A percentile compares a stretch with the other conserved stretches of the same genome.
Conservation (phyloP, 2,113 vertebrate species). For the Plectropomus leopardus region DNA sequence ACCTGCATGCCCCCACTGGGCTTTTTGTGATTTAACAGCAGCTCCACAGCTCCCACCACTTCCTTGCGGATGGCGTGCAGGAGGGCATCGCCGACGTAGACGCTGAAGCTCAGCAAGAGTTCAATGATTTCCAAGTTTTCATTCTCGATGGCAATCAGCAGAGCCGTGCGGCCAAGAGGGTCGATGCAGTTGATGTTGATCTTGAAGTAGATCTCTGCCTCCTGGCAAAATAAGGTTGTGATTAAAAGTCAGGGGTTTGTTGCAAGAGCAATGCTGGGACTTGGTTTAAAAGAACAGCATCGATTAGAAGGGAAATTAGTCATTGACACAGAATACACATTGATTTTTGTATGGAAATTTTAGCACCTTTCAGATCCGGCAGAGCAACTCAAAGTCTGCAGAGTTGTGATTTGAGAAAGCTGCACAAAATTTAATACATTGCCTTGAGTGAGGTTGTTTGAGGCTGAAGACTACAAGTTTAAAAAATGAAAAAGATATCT, state of each 20-base stretch:
- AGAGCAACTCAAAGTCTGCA: neutral
- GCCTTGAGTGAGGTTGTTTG: neutral
- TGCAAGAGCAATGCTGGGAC: neutral
- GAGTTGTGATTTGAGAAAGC: neutral
- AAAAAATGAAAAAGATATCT: constrained; percentile 14
- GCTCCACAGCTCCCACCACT: constrained; percentile 96
- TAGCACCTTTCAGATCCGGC: neutral
- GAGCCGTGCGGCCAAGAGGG: constrained; percentile 96
- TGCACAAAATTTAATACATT: neutral
- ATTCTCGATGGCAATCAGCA: constrained; percentile 98
- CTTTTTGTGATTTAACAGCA: constrained; percentile 97
- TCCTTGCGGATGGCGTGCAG: constrained; percentile 98
- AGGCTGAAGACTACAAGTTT: neutral
- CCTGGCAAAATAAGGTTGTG: constrained; percentile 68
- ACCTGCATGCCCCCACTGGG: constrained; percentile 98
- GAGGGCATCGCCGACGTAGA: constrained; percentile 96
- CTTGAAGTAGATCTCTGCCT: constrained; percentile 99
- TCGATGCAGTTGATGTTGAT: constrained; percentile 99
- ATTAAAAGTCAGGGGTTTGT: constrained; percentile 23
- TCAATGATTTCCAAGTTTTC: constrained; percentile 99
- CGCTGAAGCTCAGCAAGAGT: constrained; percentile 92
- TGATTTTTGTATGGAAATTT: constrained; percentile 16
- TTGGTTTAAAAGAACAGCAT: neutral
- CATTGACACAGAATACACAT: neutral
- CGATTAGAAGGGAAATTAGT: constrained; percentile 1